phyloP scores from a whole-genome alignment of 1,140 invertebrate species.

The Bicyclus anynana region DNA sequence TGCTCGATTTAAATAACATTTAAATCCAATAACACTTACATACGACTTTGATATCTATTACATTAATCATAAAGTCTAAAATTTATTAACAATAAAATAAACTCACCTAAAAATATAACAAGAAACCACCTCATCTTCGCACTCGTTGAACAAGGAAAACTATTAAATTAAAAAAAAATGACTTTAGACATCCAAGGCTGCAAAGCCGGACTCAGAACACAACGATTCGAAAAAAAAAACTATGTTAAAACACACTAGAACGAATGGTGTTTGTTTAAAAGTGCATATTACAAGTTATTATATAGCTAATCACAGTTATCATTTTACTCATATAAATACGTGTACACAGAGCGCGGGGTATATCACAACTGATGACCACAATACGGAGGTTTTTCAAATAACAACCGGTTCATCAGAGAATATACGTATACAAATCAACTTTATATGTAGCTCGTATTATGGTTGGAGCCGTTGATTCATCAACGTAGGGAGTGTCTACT shows the following conservation, averaged over 20 bases:
- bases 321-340: constrained; percentile 11
- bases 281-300: neutral
- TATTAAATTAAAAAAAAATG: constrained; percentile 15
- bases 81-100: neutral
- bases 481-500: too few species aligned
- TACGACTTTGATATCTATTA: neutral
- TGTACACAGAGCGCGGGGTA: constrained; percentile 17
- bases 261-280: neutral
- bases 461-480: neutral
- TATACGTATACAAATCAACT: constrained; percentile 14
- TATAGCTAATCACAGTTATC: neutral
- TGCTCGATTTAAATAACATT: too few species aligned
- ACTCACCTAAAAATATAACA: constrained; percentile 35
- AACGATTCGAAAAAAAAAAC: neutral
- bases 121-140: constrained; percentile 33
- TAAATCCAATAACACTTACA: too few species aligned
- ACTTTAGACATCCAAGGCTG: constrained; percentile 20
- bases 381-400: constrained; percentile 15
- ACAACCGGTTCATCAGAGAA: constrained; percentile 31
- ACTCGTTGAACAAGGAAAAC: constrained; percentile 33
- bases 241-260: constrained; percentile 8
- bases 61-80: neutral
- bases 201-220: constrained; percentile 4
- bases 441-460: neutral
- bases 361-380: constrained; percentile 26